phyloP scores from a whole-genome alignment of 2,888 invertebrate genomes.

The Aspidapion aeneum region DNA sequence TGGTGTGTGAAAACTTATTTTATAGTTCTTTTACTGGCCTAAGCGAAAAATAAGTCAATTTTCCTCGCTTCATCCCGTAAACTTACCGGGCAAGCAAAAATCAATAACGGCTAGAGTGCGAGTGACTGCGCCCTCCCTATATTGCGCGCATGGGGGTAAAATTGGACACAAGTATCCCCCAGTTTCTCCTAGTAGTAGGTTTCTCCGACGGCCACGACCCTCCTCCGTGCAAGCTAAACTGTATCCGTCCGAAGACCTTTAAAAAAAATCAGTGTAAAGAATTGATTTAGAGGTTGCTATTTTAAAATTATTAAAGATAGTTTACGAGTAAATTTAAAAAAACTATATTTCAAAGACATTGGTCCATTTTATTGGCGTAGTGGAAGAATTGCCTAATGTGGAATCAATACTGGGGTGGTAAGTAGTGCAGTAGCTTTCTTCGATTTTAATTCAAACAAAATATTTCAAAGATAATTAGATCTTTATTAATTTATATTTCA shows the following conservation, averaged over 20 bases:
- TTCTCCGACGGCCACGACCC: constrained; percentile 10
- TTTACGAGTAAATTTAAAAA: constrained; percentile 1
- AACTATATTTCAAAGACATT: not conserved
- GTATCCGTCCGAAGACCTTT: not conserved
- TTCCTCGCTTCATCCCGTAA: constrained; percentile 20
- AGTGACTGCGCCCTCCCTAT: constrained; percentile 31
- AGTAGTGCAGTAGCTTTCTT: constrained; percentile 18
- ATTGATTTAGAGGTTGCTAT: not conserved
- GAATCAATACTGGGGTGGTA: constrained; percentile 28
- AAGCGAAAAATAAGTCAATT: constrained; percentile 24
- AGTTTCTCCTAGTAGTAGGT: constrained; percentile 25
- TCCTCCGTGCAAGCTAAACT: not conserved
- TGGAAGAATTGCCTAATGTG: constrained; percentile 25
- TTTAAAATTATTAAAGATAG: not conserved
- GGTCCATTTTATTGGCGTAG: constrained; percentile 1
- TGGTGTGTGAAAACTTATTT: too few relatives aligned
- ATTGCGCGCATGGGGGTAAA: not conserved
- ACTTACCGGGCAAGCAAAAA: constrained; percentile 36
- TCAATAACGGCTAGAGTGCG: constrained; percentile 36
- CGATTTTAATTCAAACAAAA: too few relatives aligned
- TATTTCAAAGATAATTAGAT: too few relatives aligned
- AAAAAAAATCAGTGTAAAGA: not conserved
- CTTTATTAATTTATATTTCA: too few relatives aligned
- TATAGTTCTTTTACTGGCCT: not conserved
- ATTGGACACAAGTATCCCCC: not conserved